Percentiles rank a stretch among this genome's conserved stretches.
These are phyloP conservation scores for Leptura quadrifasciata DNA, from an alignment of 2,888 invertebrate species.

Conservation along the genomic window DNA sequence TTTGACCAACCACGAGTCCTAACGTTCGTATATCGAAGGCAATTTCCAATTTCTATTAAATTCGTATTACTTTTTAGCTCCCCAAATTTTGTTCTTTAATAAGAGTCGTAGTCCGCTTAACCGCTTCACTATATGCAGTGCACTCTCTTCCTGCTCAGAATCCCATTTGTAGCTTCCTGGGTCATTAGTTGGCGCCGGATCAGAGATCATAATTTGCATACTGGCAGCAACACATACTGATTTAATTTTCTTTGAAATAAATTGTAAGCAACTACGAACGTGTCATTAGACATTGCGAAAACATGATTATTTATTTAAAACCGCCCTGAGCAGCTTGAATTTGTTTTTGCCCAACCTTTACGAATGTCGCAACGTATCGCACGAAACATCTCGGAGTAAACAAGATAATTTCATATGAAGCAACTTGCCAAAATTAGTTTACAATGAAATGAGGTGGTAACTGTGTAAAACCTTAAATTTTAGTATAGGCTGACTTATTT, in stretches of 20 bases:
- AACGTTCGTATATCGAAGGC: no score
- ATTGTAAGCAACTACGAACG: not conserved
- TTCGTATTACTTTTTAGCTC: no score
- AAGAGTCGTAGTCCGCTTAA: no score
- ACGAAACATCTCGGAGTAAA: slow-evolving; percentile 25
- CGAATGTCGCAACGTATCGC: slow-evolving; percentile 10
- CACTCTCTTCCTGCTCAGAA: not conserved
- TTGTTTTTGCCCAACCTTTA: slow-evolving; percentile 18
- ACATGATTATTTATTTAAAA: slow-evolving; percentile 1
- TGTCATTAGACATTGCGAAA: slow-evolving; percentile 17
- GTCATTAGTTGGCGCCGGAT: slow-evolving; percentile 47
- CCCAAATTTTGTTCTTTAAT: no score
- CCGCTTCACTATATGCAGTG: slow-evolving; percentile 25
- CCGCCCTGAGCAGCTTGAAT: not conserved
- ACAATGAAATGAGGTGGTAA: slow-evolving; percentile 24
- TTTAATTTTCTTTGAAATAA: not conserved
- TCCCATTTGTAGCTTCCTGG: slow-evolving; percentile 33
- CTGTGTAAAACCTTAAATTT: not conserved
- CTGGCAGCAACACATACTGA: not conserved
- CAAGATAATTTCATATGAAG: slow-evolving; percentile 21
- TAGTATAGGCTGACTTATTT: slow-evolving; percentile 27
- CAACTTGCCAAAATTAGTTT: slow-evolving; percentile 17
- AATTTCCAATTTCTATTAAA: no score
- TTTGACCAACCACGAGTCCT: no score
- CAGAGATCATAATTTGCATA: not conserved